Evolutionary conservation across 1,140 invertebrate species (phyloP), one percentile per base, ranked within the genome.

Genomic region (Pectinophora gossypiella): DNA sequence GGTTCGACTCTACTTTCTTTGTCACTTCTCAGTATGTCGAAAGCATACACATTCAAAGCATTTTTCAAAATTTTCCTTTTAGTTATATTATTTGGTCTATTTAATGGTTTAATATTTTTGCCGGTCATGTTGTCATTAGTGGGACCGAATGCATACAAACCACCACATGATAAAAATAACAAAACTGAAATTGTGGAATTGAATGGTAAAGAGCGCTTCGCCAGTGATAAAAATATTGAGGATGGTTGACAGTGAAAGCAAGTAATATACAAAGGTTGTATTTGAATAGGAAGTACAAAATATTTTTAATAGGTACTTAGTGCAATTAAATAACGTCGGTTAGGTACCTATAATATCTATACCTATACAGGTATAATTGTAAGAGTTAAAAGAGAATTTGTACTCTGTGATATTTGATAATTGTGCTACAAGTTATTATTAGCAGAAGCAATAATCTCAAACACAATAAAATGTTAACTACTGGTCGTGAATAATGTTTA

Each of bases 21-120:
- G 36, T 90, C 92, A 13, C 87, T 96, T 50, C 86, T 95, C 12
- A 90, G 90, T 54, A 90, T 91, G 54, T 95, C 94, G 0, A 89
- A 90, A 52, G 92, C 94, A n/a, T 95, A 95, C 68, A 94, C 93
- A 2, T 96, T 96, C 74, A 89, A 91, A 47, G 89, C 93, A 32
- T 96, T 96, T 72, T 95, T 95, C 63, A 95, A 94, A 88, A 94
- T 95, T 68, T 95, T 95, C 64, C 87, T 93, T 19, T 80, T 95
- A 43, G 94, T 95, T 0, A 92, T 95, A 54, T 40, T 91, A 18
- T 95, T 95, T 73, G 94, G 94, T 3, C 74, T 95, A 0, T 94
- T 92, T 76, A 92, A 94, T 69, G 94, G 94, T n/a, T 76, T 95
- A 1, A 75, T 95, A 1, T 90, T 95, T 36, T 75, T 95, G 44